Conservation (phyloP, 1,140 invertebrate genomes). For the Conus betulinus region DNA sequence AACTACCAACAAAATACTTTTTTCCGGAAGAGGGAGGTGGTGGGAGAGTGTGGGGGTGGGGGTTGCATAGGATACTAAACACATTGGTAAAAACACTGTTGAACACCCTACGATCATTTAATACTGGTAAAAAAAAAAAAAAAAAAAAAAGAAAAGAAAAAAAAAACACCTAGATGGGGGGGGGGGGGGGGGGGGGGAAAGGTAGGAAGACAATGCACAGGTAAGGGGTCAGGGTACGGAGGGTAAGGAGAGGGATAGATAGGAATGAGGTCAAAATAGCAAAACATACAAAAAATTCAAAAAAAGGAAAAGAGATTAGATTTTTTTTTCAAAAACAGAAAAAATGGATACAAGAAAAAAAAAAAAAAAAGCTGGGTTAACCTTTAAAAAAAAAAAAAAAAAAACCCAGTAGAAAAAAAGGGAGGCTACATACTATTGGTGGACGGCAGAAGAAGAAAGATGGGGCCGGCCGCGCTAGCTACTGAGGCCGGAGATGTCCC, state of each 20-base stretch:
- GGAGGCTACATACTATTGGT: constrained; percentile 36
- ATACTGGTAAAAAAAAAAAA: too few species aligned
- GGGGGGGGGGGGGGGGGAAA: neutral
- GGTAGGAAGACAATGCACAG: neutral
- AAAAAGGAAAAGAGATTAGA: neutral
- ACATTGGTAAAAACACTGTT: too few species aligned
- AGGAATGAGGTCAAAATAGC: neutral
- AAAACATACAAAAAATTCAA: neutral
- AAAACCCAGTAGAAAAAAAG: neutral
- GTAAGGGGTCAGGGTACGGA: neutral
- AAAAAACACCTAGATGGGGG: neutral
- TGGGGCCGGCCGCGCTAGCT: neutral
- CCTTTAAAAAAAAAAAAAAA: neutral
- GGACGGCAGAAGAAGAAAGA: constrained; percentile 27
- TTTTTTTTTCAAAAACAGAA: neutral
- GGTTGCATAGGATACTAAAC: too few species aligned
- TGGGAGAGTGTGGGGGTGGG: too few species aligned
- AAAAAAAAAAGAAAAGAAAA: too few species aligned
- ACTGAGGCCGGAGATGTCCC: constrained; percentile 35
- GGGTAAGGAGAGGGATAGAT: neutral
- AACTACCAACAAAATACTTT: too few species aligned
- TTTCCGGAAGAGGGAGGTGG: too few species aligned
- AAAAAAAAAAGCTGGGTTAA: neutral
- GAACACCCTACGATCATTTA: too few species aligned
- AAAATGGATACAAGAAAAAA: neutral